phyloP scores from a whole-genome alignment of 1,140 invertebrate species.

The Bombus sylvicola region DNA sequence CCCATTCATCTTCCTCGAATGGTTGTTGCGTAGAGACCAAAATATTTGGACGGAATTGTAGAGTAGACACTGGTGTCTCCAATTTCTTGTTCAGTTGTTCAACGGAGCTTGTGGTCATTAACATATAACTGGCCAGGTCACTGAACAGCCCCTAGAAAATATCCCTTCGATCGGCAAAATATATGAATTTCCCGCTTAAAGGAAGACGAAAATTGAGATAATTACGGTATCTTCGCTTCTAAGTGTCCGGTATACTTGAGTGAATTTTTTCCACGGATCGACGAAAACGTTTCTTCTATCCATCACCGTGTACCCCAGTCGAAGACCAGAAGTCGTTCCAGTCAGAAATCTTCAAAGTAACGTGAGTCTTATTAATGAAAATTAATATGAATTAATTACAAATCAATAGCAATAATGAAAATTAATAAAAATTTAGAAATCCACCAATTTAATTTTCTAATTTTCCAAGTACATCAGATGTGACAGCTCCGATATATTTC shows the following conservation, averaged over 20 bases:
- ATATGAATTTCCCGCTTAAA: not conserved
- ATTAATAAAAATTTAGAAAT: no score
- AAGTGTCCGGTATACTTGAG: conserved; percentile 66
- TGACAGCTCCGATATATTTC: no score
- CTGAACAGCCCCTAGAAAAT: conserved; percentile 78
- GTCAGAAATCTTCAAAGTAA: conserved; percentile 69
- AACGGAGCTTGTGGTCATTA: conserved; percentile 79
- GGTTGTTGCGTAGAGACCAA: conserved; percentile 76
- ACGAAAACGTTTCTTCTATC: conserved; percentile 55
- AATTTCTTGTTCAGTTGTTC: conserved; percentile 77
- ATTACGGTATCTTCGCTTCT: conserved; percentile 72
- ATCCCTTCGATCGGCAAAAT: not conserved
- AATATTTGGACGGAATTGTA: conserved; percentile 83
- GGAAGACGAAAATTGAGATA: not conserved
- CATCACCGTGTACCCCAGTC: conserved; percentile 61
- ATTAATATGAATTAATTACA: no score
- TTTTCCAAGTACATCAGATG: no score
- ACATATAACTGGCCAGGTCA: conserved; percentile 80
- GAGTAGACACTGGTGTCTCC: conserved; percentile 63
- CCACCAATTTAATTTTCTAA: no score
- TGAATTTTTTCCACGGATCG: conserved; percentile 68
- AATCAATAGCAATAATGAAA: no score
- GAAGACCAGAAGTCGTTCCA: conserved; percentile 67
- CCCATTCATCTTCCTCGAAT: conserved; percentile 83
- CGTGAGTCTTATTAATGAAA: not conserved